Conservation (phyloP, 1,140 invertebrate species). For the Metopolophium dirhodum region DNA sequence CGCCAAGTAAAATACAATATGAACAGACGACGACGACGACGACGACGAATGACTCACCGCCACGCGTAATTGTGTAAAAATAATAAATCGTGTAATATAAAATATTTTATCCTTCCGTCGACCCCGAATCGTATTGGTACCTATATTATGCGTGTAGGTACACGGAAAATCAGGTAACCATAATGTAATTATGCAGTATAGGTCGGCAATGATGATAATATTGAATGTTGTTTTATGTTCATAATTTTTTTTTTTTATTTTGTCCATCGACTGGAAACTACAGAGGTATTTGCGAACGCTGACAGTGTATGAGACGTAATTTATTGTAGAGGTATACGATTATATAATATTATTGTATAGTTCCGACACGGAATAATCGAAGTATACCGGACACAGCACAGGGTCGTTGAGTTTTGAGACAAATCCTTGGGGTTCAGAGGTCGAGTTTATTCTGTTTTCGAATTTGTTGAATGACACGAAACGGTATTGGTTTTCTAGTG, state of each 20-base stretch:
- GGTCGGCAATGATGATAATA: no score
- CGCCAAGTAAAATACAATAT: no score
- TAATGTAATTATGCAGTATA: no score
- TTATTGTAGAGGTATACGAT: no score
- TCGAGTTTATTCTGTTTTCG: neutral
- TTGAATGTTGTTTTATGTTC: neutral
- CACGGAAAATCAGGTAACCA: no score
- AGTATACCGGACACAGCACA: neutral
- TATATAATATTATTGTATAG: neutral
- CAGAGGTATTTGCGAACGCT: neutral
- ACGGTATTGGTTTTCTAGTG: neutral
- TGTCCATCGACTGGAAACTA: neutral
- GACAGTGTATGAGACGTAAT: neutral
- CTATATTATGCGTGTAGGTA: no score
- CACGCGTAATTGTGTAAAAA: neutral
- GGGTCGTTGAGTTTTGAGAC: neutral
- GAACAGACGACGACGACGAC: neutral
- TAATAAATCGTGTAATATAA: no score
- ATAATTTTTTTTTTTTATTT: neutral
- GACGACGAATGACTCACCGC: neutral
- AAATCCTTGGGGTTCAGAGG: conserved; percentile 3
- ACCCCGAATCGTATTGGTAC: no score
- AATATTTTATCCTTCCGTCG: neutral
- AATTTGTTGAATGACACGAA: neutral
- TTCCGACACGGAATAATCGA: neutral